Percentiles rank a stretch among this genome's conserved stretches.
Evolutionary conservation across 2,888 invertebrate species (phyloP).

Genomic region (Ectobius pallidus): DNA sequence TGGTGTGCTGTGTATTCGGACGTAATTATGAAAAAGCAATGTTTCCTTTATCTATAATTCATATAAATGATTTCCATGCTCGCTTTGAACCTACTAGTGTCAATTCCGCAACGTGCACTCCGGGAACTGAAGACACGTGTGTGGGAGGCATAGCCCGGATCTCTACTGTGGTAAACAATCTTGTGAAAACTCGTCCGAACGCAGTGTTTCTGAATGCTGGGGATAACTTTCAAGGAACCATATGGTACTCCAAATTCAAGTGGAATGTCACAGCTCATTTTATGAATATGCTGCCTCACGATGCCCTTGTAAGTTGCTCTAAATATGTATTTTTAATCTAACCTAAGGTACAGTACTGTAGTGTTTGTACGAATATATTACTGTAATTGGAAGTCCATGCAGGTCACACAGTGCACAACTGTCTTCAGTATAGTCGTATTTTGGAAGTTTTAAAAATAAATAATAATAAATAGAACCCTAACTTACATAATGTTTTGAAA

Average conservation of each 20-base stretch:
- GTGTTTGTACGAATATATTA: too few species aligned
- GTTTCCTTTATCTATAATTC: slow-evolving; percentile 51
- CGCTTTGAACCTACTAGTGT: slow-evolving; percentile 48
- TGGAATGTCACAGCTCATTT: slow-evolving; percentile 73
- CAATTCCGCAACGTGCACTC: slow-evolving; percentile 29
- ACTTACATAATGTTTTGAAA: too few species aligned
- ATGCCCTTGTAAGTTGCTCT: slow-evolving; percentile 78
- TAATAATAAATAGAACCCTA: too few species aligned
- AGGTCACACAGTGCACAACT: too few species aligned
- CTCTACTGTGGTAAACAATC: slow-evolving; percentile 26
- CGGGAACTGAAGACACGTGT: slow-evolving; percentile 31
- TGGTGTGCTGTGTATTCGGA: too few species aligned
- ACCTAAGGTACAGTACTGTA: too few species aligned
- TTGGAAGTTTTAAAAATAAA: too few species aligned
- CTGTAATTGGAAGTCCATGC: too few species aligned
- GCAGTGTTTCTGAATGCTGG: slow-evolving; percentile 80
- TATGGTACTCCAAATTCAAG: slow-evolving; percentile 74
- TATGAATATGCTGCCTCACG: slow-evolving; percentile 75
- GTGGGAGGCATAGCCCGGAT: slow-evolving; percentile 43
- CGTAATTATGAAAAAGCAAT: not conserved
- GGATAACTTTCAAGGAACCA: slow-evolving; percentile 83
- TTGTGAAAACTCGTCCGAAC: slow-evolving; percentile 48
- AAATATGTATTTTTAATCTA: too few species aligned
- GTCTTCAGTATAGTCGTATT: too few species aligned
- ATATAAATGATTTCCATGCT: slow-evolving; percentile 57